These are phyloP conservation scores for Thunnus maccoyii DNA, from an alignment of 2,113 vertebrate species.

Conservation along the genomic window DNA sequence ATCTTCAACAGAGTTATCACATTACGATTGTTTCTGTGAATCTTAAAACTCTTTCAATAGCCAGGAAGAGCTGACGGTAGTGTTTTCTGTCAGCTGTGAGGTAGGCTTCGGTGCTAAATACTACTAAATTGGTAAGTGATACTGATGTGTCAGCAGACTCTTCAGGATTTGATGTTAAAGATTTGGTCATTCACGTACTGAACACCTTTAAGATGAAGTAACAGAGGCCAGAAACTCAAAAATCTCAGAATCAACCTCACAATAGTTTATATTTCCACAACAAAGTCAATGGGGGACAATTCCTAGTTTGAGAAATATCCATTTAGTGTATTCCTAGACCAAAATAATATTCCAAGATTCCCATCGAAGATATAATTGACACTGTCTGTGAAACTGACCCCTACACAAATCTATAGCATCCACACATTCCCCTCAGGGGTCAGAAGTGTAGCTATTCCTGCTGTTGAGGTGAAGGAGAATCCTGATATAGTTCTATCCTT, in stretches of 20 bases:
- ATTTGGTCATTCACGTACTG: too few species aligned
- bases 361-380: background rate
- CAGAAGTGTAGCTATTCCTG: constrained; percentile 51
- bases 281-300: background rate
- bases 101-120: too few species aligned
- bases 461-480: constrained; percentile 66
- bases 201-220: too few species aligned
- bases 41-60: too few species aligned
- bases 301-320: background rate
- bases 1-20: too few species aligned
- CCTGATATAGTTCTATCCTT: constrained; percentile 69
- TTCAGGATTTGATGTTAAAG: too few species aligned
- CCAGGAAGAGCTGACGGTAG: too few species aligned
- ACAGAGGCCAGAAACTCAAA: background rate
- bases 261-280: background rate
- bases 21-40: too few species aligned
- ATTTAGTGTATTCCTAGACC: background rate
- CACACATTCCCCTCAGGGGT: constrained; percentile 42
- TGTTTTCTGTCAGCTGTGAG: too few species aligned
- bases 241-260: background rate
- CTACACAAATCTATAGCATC: constrained; percentile 42
- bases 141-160: too few species aligned
- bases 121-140: too few species aligned
- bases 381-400: constrained; percentile 27
- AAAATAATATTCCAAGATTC: constrained; percentile 9